Evolutionary conservation across 2,888 invertebrate genomes (phyloP), one percentile per base, ranked within the genome.

Genomic region (Drosophila atroscutellata): DNA sequence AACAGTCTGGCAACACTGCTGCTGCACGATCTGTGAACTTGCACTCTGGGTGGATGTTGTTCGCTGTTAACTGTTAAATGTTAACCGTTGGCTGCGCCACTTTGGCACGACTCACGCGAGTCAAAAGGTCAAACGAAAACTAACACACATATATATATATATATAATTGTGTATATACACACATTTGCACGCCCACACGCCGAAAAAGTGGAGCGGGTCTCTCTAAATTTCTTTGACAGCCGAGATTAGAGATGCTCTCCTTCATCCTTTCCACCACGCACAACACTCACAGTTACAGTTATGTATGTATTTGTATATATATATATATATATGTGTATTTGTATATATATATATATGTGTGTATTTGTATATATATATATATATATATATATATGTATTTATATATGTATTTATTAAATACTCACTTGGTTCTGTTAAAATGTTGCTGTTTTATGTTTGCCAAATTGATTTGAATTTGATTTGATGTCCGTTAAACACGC

Each of bases 41-140:
- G 66, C 76, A 74, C 64, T 64, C 61, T 59, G 58, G 64, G 67
- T 80, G 72, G 81, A 67, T 72, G 77, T 37, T 60, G 56, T 26
- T 50, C 26, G 34, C 49, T 30, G 37, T 45, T 45, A 45, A 45
- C 45, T 15, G 45, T 15, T 45, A 24, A 45, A 45, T 45, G 45
- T 45, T 45, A 45, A 15, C 15, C 24, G 24, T 30, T 50, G 26
- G 30, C 54, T 30, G 37, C 36, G 32, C 34, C 50, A 52, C 47
- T 50, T 56, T 56, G 34, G 34, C 54, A 49, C 49, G 30, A 42
- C 49, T 50, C 54, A 63, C 47, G 57, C 80, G 69, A 89, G 88
- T 84, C 90, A 85, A 85, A 85, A 89, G 90, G 84, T 89, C 88
- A 86, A 80, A 82, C 34, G 54, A 62, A 78, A 72, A 59, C 57